These are phyloP conservation scores for Notolabrus celidotus DNA, from an alignment of 2,797 vertebrate species.

Conservation along the genomic window DNA sequence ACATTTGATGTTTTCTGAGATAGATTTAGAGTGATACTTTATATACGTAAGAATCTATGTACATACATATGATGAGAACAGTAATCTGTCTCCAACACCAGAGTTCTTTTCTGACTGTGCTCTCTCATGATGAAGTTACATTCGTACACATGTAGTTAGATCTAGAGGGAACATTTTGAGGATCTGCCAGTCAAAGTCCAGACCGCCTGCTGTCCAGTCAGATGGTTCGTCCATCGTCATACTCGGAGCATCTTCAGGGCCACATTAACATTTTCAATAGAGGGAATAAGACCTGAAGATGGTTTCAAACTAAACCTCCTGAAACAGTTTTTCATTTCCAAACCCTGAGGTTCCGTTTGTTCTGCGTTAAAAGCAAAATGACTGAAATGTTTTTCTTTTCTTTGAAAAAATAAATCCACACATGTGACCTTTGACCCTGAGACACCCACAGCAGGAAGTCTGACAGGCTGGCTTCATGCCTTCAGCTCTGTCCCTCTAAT, in stretches of 20 bases:
- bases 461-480: slow-evolving; percentile 72
- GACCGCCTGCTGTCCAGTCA: slow-evolving; percentile 68
- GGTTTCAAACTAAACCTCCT: neutral
- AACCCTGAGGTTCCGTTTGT: neutral
- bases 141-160: neutral
- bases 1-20: slow-evolving; percentile 7
- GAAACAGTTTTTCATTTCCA: neutral
- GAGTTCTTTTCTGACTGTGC: slow-evolving; percentile 6
- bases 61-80: slow-evolving; percentile 28
- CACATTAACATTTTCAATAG: neutral
- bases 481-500: slow-evolving; percentile 44
- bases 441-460: slow-evolving; percentile 61
- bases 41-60: slow-evolving; percentile 48
- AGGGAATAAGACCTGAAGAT: neutral
- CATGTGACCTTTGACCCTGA: slow-evolving; percentile 29
- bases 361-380: neutral
- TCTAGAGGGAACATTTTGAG: slow-evolving; percentile 29
- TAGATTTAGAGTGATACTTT: slow-evolving; percentile 30
- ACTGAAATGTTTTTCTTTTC: neutral
- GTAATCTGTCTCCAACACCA: slow-evolving; percentile 35
- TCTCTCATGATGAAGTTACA: slow-evolving; percentile 40
- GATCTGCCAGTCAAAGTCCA: slow-evolving; percentile 57
- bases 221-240: slow-evolving; percentile 65
- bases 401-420: slow-evolving; percentile 3
- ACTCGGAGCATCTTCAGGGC: slow-evolving; percentile 48